Evolutionary conservation across 2,888 invertebrate species (phyloP), one percentile per base, ranked within the genome.

Genomic region (Eretmocerus hayati): DNA sequence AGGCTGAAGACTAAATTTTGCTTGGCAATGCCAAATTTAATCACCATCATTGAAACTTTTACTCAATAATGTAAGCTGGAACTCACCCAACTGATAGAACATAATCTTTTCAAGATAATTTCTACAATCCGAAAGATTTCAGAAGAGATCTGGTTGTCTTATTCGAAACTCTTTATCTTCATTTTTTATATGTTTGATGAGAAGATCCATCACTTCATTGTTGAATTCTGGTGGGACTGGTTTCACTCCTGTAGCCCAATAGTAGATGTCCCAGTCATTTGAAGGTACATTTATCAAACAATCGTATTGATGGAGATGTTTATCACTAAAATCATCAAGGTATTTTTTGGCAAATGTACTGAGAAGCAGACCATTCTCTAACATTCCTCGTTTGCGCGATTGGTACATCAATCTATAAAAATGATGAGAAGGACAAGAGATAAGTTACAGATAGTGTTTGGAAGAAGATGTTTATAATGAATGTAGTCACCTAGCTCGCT

Each of bases 231-330:
- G 67, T 2, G 95, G 95, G 3, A 87, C 87, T 16, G 85, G 82
- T 64, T 87, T 84, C 5, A 82, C 81, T 47, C 83, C 85, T 19
- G 86, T 86, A 15, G 90, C 87, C 95, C 95, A 96, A 66, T 96
- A 87, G 71, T 84, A 96, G 46, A 96, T 85, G 59, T 96, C 96
- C 96, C 96, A 96, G 71, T 96, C 96, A 69, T 94, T 95, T 22
- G 87, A 85, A 1, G 93, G 91, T 18, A 86, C 79, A 74, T 96
- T 96, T 53, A 96, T 94, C 6, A 96, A 69, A 46, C 75, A 74
- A 66, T 96, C 96, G 65, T 96, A 96, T 64, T 85, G 75, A 48
- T 81, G 75, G 2, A 91, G 77, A 67, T 93, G 84, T 4, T 79
- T 69, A 42, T 82, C 84, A 55, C 74, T 78, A 73, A 96, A 84